Evolutionary conservation across 2,797 vertebrate species (phyloP).

Genomic region (Ctenochaetus hawaiiensis): DNA sequence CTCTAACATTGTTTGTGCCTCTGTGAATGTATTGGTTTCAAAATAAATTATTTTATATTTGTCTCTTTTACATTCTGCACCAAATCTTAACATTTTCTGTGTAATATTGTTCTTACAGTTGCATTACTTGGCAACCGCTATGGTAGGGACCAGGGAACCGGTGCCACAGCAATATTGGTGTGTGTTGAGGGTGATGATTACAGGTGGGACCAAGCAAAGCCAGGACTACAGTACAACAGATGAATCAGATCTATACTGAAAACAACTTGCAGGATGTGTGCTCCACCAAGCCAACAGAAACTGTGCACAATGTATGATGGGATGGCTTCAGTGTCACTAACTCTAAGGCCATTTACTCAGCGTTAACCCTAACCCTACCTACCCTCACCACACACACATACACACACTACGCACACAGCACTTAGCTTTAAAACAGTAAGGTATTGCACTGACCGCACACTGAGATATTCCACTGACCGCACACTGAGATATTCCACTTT

Average conservation of each 20-base stretch:
- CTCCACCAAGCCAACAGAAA: conserved; percentile 14
- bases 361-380: too few species aligned
- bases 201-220: conserved; percentile 24
- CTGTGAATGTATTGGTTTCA: too few species aligned
- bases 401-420: conserved; percentile 20
- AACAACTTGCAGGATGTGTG: conserved; percentile 6
- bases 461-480: conserved; percentile 19
- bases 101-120: conserved; percentile 34
- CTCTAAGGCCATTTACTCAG: neutral
- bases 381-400: conserved; percentile 26
- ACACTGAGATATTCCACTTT: conserved; percentile 3
- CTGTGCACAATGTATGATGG: conserved; percentile 12
- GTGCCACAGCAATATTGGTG: conserved; percentile 48
- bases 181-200: conserved; percentile 27
- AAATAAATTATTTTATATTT: too few species aligned
- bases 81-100: conserved; percentile 34
- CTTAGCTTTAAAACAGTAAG: conserved; percentile 30
- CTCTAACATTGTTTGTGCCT: too few species aligned
- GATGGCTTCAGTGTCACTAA: conserved; percentile 10
- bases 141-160: conserved; percentile 70
- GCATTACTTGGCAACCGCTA: conserved; percentile 52
- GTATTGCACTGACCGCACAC: conserved; percentile 27
- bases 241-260: conserved; percentile 24
- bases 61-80: neutral
- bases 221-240: conserved; percentile 13